Percentiles rank a stretch among this genome's conserved stretches.
Evolutionary conservation across 2,888 invertebrate species (phyloP).

Genomic region (Brenthis hecate): DNA sequence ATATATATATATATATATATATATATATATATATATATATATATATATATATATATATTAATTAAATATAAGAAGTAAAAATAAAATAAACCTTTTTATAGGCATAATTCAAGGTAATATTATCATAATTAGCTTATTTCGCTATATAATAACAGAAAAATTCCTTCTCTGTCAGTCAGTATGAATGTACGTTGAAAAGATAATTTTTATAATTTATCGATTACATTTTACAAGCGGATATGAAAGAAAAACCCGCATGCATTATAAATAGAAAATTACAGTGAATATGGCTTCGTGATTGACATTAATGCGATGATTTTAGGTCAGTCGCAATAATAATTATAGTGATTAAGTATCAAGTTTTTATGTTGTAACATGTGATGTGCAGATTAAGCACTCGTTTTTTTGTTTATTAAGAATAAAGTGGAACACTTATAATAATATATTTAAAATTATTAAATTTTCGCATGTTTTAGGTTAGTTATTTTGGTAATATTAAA

Average conservation of each 20-base stretch:
- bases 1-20: no score
- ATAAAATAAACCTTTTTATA: no score
- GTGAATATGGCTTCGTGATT: conserved; percentile 21
- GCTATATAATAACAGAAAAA: no score
- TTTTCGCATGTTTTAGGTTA: no score
- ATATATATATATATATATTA: no score
- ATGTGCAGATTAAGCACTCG: conserved; percentile 9
- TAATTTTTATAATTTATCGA: conserved; percentile 12
- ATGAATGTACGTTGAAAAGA: not conserved
- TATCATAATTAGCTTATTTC: no score
- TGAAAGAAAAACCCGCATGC: conserved; percentile 9
- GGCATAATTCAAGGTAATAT: no score
- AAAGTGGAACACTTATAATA: not conserved
- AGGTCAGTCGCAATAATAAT: conserved; percentile 26
- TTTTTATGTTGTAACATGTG: conserved; percentile 17
- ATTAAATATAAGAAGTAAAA: no score
- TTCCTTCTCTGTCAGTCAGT: no score
- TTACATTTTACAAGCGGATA: conserved; percentile 14
- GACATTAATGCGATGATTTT: conserved; percentile 34
- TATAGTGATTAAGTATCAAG: conserved; percentile 18
- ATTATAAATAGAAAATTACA: conserved; percentile 22
- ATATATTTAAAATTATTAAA: no score
- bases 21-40: no score
- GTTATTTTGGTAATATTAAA: no score
- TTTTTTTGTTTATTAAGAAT: not conserved